These are phyloP conservation scores for Drosophila gaucha DNA, from an alignment of 2,888 invertebrate genomes.

Conservation along the genomic window DNA sequence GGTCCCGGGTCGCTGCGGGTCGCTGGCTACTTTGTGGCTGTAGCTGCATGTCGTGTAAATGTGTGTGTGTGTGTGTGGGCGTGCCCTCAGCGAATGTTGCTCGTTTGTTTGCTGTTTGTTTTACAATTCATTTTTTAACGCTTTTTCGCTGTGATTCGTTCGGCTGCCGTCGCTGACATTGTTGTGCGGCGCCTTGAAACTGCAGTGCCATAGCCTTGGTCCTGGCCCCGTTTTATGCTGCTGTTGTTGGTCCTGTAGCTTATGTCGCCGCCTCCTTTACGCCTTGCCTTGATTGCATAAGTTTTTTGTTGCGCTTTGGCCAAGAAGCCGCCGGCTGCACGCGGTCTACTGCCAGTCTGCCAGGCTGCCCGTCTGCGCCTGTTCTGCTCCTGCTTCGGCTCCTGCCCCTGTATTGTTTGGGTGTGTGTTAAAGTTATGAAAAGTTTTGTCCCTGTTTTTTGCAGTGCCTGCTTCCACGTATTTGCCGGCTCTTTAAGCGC, in stretches of 20 bases:
- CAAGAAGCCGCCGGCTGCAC: conserved; percentile 69
- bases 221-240: conserved; percentile 15
- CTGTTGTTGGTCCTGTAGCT: too few species aligned
- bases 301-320: conserved; percentile 70
- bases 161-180: conserved; percentile 62
- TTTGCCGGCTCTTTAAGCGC: conserved; percentile 76
- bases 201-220: conserved; percentile 36
- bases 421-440: conserved; percentile 66
- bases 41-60: conserved; percentile 5
- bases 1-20: conserved; percentile 51
- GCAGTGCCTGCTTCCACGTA: conserved; percentile 22
- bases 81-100: conserved; percentile 62
- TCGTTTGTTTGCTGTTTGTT: conserved; percentile 75
- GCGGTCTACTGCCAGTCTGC: conserved; percentile 49
- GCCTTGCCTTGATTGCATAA: conserved; percentile 68
- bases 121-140: conserved; percentile 78
- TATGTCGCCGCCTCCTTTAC: conserved; percentile 29
- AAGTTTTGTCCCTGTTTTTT: conserved; percentile 64
- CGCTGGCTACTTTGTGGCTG: conserved; percentile 69
- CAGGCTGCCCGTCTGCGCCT: not conserved
- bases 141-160: conserved; percentile 72
- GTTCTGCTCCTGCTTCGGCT: conserved; percentile 2
- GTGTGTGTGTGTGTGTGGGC: conserved; percentile 23
- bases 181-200: conserved; percentile 74
- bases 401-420: conserved; percentile 23